Evolutionary conservation across 2,888 invertebrate species (phyloP).

Genomic region (Fragum whitleyi): DNA sequence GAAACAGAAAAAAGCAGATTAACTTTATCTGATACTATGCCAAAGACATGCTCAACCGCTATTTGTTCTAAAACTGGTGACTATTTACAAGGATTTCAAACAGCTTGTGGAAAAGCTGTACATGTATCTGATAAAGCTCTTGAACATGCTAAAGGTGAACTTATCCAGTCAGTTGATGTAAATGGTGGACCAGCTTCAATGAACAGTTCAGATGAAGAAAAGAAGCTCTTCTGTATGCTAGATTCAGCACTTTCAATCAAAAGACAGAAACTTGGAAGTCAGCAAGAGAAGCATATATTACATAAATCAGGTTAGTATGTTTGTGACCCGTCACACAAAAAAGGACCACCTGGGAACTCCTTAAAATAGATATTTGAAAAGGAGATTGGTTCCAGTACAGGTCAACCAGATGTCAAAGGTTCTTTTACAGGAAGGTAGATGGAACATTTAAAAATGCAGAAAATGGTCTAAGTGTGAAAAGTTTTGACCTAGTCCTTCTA

Average conservation of each 20-base stretch:
- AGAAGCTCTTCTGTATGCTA: not conserved
- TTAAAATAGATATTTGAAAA: too few species aligned
- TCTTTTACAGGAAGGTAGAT: too few species aligned
- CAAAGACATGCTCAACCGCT: too few species aligned
- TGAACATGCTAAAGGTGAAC: not conserved
- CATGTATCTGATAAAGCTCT: constrained; percentile 19
- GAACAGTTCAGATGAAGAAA: constrained; percentile 7
- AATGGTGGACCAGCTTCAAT: not conserved
- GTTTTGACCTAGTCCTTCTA: too few species aligned
- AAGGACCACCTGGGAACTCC: too few species aligned
- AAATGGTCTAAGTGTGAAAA: too few species aligned
- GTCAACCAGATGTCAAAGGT: too few species aligned
- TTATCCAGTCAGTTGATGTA: not conserved
- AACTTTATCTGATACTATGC: too few species aligned
- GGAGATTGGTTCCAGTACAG: too few species aligned
- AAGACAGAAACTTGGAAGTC: constrained; percentile 45
- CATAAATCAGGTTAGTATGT: constrained; percentile 24
- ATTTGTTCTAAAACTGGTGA: too few species aligned
- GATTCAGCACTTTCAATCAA: constrained; percentile 29
- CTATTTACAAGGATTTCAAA: constrained; percentile 22
- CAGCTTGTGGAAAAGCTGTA: constrained; percentile 26
- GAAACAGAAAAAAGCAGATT: not conserved
- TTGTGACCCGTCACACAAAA: too few species aligned
- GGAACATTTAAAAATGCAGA: too few species aligned
- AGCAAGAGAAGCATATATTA: constrained; percentile 26